Base-by-base conservation (phyloP, 2,797 vertebrate species). In the Thunnus albacares region DNA sequence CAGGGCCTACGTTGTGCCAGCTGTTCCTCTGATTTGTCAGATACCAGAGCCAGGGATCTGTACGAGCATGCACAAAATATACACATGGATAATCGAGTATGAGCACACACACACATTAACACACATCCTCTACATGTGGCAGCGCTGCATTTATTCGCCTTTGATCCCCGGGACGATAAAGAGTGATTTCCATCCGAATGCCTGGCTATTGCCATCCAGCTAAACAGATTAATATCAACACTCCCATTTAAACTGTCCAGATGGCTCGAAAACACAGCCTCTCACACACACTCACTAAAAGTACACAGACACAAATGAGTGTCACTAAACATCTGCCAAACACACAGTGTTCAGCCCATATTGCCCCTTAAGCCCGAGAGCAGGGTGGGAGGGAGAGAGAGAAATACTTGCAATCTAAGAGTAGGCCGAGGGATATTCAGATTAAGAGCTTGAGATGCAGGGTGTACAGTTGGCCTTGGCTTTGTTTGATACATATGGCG, bases 191-290 rank as follows among this genome's bases (percentile, higher is more conserved):
- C 82, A 89, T 93, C 85, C 53, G 70, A 92, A 90, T 83, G 90
- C 80, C 74, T 76, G 70, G 71, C 88, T 89, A 87, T 90, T 82
- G 84, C 90, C 84, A 86, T 93, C 90, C 90, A 91, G 89, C 93
- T 95, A 94, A 95, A 95, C 92, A 95, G 94, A 96, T 96, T 95
- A 95, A 94, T 94, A 94, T 95, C 93, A 95, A 95, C 94, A 94
- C 94, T 93, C 90, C 83, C 88, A 80, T 94, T 88, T 92, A 93
- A 93, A 94, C 91, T 76, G 91, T 93, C 93, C 95, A 96, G 94
- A 95, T 95, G 95, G 94, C 92, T 88, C 56, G 57, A 90, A 89
- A 89, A 90, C 85, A 89, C 80, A 84, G 56, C 56, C 28, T 57
- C 56, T 0, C 70, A 28, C 56, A 58, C 62, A 57, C 55, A 75